Base-by-base conservation (phyloP, 2,888 invertebrate genomes). In the Drosophila austrosaltans region DNA sequence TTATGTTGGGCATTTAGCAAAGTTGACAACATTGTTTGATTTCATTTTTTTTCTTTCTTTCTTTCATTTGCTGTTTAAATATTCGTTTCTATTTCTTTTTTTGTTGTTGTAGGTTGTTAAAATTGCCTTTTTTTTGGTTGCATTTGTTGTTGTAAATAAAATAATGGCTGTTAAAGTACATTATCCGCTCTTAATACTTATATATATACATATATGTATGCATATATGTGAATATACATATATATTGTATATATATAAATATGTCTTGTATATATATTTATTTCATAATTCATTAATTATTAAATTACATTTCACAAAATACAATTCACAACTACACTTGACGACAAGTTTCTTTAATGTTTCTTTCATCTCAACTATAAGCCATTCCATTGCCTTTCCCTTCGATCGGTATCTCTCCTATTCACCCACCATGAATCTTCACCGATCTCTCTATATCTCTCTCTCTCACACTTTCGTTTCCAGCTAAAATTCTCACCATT, bases 271-370 rank as follows among this genome's bases (percentile, higher is more conserved):
- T 74, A 69, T 78, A 69, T 65, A 74, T 75, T 76, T 60, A 67
- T 69, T 78, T 72, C 48, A 48, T 48, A 48, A 48, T 39, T 56
- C 20, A 48, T 32, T 66, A 63, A 69, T 79, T 79, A 79, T 79
- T 82, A 79, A 89, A 89, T 90, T 82, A 89, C 88, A 87, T 89
- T 89, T 90, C 90, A 91, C 90, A 90, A 91, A 90, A 91, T 90
- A 91, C 91, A 91, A 90, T 90, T 91, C 90, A 91, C 90, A 91
- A 91, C 91, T 91, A 91, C 89, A 81, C 89, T 84, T 89, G 89
- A 83, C 88, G 80, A 64, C 86, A 87, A 78, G 87, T 87, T 48
- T 48, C 48, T 48, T 48, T 16, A 16, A 8, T 16, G 22, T 48
- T 48, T 16, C 16, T 16, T 48, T 8, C 20, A 2, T 48, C 44